phyloP scores from a whole-genome alignment of 1,140 invertebrate genomes.

The Drosophila nigrodunni region DNA sequence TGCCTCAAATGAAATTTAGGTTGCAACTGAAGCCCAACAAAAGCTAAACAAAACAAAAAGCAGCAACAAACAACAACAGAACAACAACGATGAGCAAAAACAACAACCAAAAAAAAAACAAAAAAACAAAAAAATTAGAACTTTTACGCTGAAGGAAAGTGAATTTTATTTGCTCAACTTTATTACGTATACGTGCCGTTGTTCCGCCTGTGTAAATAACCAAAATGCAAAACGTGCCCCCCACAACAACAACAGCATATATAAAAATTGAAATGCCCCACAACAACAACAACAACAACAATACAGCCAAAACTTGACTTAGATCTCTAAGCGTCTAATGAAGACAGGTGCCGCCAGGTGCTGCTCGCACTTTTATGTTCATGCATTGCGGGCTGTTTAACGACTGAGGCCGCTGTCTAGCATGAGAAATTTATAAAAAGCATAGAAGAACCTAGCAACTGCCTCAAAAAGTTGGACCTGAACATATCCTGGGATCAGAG shows the following conservation, averaged over 20 bases:
- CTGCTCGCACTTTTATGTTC: slow-evolving; percentile 73
- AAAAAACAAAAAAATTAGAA: slow-evolving; percentile 68
- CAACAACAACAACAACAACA: slow-evolving; percentile 8
- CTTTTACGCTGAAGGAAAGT: slow-evolving; percentile 78
- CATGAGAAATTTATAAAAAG: slow-evolving; percentile 66
- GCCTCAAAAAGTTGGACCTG: background rate
- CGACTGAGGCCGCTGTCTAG: slow-evolving; percentile 58
- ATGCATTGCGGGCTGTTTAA: slow-evolving; percentile 71
- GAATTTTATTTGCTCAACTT: slow-evolving; percentile 83
- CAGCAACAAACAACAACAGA: slow-evolving; percentile 51
- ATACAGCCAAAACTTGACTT: slow-evolving; percentile 13
- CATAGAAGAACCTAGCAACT: slow-evolving; percentile 11
- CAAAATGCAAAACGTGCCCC: slow-evolving; percentile 76
- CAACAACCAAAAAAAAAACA: slow-evolving; percentile 20
- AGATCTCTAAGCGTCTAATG: slow-evolving; percentile 65
- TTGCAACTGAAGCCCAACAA: slow-evolving; percentile 82
- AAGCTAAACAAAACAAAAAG: slow-evolving; percentile 71
- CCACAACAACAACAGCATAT: background rate
- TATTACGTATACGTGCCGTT: slow-evolving; percentile 82
- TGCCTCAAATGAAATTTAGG: slow-evolving; percentile 83
- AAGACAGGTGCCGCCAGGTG: slow-evolving; percentile 69
- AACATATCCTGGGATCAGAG: background rate
- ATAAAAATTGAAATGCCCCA: background rate
- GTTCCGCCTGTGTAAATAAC: slow-evolving; percentile 78
- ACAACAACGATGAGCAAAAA: slow-evolving; percentile 25